Base-by-base conservation (phyloP, 2,797 vertebrate genomes). In the Hafferia zeledoni region DNA sequence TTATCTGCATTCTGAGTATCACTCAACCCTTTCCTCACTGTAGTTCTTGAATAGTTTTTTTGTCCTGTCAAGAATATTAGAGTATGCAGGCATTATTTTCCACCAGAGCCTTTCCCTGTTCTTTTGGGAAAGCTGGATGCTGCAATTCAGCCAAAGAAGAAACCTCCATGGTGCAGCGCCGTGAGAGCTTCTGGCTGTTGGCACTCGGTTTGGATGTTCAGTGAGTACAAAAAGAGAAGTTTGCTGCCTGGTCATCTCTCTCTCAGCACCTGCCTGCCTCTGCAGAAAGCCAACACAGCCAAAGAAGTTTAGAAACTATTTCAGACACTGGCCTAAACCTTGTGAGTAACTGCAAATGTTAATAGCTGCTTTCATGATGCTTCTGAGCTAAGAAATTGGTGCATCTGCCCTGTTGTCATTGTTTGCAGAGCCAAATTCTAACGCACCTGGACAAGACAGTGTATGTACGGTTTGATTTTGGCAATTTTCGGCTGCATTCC, bases 61-160 rank as follows among this genome's bases (percentile, higher is more conserved):
- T 93, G 65, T 93, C 88, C 50, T 78, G 13, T 89, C 39, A 61
- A 89, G 56, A 91, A 35, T 46, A 81, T 17, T 72, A 30, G 52
- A 57, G 46, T 44, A 81, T 47, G 49, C 18, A 87, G 72, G 89
- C 28, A 44, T 39, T 56, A 20, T 93, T 97, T 94, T 74, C 76
- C 90, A 90, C 60, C 70, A 83, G 70, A 88, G 79, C 64, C 53
- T 93, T 91, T 89, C 44, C 56, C 59, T 67, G 35, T 89, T 96
- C 22, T 75, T 74, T 76, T 55, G 87, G 79, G 70, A 94, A 91
- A 70, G 71, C 79, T 39, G 44, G 41, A 19, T 74, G 72, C 80
- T 95, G 88, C 74, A 49, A 6, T 93, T 93, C 76, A 84, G 95
- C 92, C 93, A 95, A 94, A 96, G 93, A 95, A 90, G 68, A 95